Percentiles rank a stretch among this genome's conserved stretches.
phyloP scores from a whole-genome alignment of 2,797 vertebrate species.

The Caiman crocodilus region DNA sequence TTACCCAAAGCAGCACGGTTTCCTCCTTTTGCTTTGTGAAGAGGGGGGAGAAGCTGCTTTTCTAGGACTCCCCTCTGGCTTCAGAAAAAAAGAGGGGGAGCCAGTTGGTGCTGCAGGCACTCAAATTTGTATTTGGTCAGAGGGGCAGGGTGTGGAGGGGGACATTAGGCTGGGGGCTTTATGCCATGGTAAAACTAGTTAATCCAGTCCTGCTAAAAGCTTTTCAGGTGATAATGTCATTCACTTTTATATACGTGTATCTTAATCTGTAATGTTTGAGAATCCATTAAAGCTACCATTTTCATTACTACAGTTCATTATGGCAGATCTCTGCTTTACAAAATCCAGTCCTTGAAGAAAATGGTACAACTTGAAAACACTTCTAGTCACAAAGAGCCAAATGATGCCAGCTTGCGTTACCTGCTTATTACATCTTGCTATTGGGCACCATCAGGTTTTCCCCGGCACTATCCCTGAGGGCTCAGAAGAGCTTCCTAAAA shows the following conservation, averaged over 20 bases:
- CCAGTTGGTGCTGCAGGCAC: no score
- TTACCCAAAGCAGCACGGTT: no score
- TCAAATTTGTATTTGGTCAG: no score
- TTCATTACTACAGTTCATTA: neutral
- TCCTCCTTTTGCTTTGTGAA: no score
- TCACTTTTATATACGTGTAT: neutral
- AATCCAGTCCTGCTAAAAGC: neutral
- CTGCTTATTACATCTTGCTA: neutral
- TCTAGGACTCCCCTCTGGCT: no score
- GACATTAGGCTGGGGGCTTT: no score
- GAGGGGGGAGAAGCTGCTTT: no score
- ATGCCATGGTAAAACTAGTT: no score
- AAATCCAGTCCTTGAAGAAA: neutral
- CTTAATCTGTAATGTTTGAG: neutral
- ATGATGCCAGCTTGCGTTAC: neutral
- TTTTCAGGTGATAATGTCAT: neutral
- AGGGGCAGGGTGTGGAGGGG: no score
- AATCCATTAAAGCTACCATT: neutral
- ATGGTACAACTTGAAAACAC: neutral
- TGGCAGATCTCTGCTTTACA: neutral
- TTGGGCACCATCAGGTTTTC: neutral
- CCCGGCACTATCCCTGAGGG: neutral
- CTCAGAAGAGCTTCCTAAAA: neutral
- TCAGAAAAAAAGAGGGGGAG: no score
- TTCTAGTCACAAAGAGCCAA: neutral